phyloP scores from a whole-genome alignment of 2,113 vertebrate species.

The Pluvianellus socialis region DNA sequence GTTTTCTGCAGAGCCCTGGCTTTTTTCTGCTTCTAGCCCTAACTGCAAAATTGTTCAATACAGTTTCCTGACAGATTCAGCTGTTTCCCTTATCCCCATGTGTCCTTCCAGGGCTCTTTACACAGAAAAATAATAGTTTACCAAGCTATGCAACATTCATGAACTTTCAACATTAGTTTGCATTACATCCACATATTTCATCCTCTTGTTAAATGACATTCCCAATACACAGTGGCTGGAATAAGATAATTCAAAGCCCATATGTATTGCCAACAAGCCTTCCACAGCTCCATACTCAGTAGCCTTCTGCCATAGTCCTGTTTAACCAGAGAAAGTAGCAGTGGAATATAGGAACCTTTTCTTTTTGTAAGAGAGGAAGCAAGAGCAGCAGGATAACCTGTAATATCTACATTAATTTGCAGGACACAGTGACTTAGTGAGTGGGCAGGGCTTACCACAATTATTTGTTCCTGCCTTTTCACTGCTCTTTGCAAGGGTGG shows the following conservation, averaged over 20 bases:
- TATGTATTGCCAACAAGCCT: not conserved
- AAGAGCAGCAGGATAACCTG: not conserved
- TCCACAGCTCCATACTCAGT: not conserved
- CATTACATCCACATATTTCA: not conserved
- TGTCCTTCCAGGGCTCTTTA: not conserved
- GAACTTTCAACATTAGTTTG: not conserved
- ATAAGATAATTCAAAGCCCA: not conserved
- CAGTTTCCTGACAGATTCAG: not conserved
- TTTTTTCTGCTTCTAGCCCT: not conserved
- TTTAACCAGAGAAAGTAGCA: not conserved
- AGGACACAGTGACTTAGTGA: not conserved
- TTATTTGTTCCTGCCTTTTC: not conserved
- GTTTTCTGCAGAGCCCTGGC: not conserved
- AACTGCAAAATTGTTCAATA: conserved; percentile 19
- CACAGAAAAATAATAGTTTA: not conserved
- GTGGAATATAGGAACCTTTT: not conserved
- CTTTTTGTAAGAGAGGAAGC: not conserved
- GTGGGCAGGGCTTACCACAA: not conserved
- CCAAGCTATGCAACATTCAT: not conserved
- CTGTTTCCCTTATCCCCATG: not conserved
- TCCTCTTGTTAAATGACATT: not conserved
- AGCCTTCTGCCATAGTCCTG: not conserved
- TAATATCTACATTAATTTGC: not conserved
- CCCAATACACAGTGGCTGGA: not conserved
- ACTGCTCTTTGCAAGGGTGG: not conserved